Evolutionary conservation across 1,140 invertebrate species (phyloP).

Genomic region (Agrypnia vestita): DNA sequence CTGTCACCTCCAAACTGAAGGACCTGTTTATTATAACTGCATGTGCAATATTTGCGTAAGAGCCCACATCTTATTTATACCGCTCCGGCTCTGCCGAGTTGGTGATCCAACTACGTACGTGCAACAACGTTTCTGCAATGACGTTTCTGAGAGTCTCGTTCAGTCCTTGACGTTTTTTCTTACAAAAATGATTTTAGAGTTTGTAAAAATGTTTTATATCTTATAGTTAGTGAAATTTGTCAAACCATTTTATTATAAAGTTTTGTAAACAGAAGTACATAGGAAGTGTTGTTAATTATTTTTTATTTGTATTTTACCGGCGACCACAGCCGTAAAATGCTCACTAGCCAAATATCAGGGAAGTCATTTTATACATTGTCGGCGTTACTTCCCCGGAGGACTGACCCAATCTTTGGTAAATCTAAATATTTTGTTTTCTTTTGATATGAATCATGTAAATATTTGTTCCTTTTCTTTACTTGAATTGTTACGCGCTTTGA

Average conservation of each 20-base stretch:
- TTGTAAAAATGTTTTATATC: conserved; percentile 39
- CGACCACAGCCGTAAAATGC: conserved; percentile 4
- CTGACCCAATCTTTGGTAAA: conserved; percentile 4
- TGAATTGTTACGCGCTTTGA: conserved; percentile 43
- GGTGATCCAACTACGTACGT: too few species aligned
- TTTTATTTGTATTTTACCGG: conserved; percentile 37
- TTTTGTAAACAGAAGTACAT: conserved; percentile 33
- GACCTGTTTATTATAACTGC: too few species aligned
- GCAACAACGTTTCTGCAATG: too few species aligned
- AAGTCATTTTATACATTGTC: conserved; percentile 33
- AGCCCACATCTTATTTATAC: too few species aligned
- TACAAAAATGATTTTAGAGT: conserved; percentile 15
- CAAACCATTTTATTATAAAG: conserved; percentile 37
- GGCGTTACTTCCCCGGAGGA: conserved; percentile 6
- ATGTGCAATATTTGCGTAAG: too few species aligned
- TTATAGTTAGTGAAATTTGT: conserved; percentile 40
- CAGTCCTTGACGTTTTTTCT: conserved; percentile 4
- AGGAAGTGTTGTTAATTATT: conserved; percentile 45
- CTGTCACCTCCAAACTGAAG: too few species aligned
- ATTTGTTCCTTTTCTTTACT: conserved; percentile 33
- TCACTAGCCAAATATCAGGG: conserved; percentile 22
- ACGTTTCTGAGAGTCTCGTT: not conserved
- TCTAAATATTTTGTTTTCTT: conserved; percentile 12
- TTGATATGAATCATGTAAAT: conserved; percentile 34
- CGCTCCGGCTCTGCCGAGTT: too few species aligned